Evolutionary conservation across 2,888 invertebrate genomes (phyloP).

Genomic region (Lepidonotus clava): DNA sequence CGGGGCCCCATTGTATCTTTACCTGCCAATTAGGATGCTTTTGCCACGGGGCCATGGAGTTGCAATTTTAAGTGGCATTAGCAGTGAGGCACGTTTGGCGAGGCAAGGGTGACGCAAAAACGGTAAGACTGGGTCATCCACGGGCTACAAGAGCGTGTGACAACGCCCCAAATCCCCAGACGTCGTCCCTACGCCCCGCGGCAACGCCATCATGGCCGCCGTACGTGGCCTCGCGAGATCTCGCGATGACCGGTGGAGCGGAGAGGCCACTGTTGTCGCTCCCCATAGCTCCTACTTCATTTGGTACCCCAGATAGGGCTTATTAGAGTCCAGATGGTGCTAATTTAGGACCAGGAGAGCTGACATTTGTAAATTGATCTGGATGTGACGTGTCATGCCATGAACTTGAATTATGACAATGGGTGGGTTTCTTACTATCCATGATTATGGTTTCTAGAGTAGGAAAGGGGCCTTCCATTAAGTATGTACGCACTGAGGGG

Average conservation of each 20-base stretch:
- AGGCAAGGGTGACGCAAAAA: no score
- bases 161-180: neutral
- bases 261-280: neutral
- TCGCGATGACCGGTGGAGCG: no score
- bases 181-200: neutral
- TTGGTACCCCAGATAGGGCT: neutral
- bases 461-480: no score
- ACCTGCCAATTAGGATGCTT: constrained; percentile 11
- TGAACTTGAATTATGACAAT: no score
- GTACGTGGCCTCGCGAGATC: no score
- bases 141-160: neutral
- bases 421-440: no score
- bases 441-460: no score
- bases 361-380: neutral
- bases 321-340: neutral
- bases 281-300: neutral
- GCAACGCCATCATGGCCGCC: no score
- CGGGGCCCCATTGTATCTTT: neutral
- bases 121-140: no score
- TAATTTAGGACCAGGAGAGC: neutral
- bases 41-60: neutral
- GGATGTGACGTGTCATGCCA: neutral
- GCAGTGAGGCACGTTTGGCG: neutral
- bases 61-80: constrained; percentile 6
- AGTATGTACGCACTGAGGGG: no score